phyloP scores from a whole-genome alignment of 2,113 vertebrate genomes.

The Lepus europaeus region DNA sequence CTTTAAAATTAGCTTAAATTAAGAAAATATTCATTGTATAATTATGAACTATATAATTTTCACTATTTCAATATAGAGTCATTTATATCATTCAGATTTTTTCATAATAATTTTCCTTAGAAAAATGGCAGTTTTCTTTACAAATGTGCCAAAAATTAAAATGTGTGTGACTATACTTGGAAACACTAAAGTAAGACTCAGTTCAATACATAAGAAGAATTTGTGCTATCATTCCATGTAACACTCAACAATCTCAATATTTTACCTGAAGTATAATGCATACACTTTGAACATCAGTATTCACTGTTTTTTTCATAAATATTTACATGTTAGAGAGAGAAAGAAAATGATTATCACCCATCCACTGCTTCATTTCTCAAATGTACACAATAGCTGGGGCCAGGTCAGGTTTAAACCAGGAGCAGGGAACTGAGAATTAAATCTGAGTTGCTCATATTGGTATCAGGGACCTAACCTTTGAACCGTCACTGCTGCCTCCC shows the following conservation, averaged over 20 bases:
- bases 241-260: neutral
- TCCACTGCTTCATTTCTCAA: too few relatives aligned
- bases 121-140: neutral
- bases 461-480: too few relatives aligned
- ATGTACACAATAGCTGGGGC: too few relatives aligned
- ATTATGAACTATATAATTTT: neutral
- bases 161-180: neutral
- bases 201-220: neutral
- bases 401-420: too few relatives aligned
- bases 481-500: too few relatives aligned
- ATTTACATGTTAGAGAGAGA: too few relatives aligned
- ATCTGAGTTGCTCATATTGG: too few relatives aligned
- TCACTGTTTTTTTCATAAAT: too few relatives aligned
- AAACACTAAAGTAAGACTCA: neutral
- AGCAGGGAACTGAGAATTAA: too few relatives aligned
- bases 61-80: neutral
- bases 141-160: neutral
- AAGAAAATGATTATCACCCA: too few relatives aligned
- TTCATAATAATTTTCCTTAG: neutral
- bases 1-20: neutral
- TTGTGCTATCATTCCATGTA: neutral
- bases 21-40: neutral
- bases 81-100: neutral
- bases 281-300: too few relatives aligned
- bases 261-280: neutral